Evolutionary conservation across 1,140 invertebrate species (phyloP).

Genomic region (Cyclina sinensis): DNA sequence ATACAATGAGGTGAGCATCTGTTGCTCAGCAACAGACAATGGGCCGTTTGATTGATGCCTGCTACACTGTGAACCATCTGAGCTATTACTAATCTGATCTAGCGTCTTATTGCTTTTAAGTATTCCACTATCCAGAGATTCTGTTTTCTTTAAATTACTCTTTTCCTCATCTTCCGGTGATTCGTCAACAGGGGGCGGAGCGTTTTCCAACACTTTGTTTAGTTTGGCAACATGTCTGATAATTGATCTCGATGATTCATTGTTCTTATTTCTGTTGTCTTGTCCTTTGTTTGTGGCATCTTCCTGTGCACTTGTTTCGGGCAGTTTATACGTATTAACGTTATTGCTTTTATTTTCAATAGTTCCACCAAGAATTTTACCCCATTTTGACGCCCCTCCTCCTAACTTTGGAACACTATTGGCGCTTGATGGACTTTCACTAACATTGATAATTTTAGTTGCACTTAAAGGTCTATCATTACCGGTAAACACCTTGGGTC

Average conservation of each 20-base stretch:
- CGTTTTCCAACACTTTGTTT: conserved; percentile 85
- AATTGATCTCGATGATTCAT: conserved; percentile 66
- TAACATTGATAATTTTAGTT: conserved; percentile 79
- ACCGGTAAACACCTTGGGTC: conserved; percentile 51
- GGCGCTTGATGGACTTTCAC: conserved; percentile 70
- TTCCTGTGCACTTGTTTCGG: conserved; percentile 88
- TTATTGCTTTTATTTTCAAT: conserved; percentile 73
- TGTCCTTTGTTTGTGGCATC: conserved; percentile 89
- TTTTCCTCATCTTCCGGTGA: conserved; percentile 89
- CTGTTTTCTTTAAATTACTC: conserved; percentile 79
- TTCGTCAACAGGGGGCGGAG: conserved; percentile 95
- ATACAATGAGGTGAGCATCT: conserved; percentile 94
- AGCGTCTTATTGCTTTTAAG: conserved; percentile 79
- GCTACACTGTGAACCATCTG: conserved; percentile 49
- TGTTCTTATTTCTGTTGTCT: conserved; percentile 78
- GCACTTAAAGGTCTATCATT: conserved; percentile 69
- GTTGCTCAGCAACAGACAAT: conserved; percentile 88
- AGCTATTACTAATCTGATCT: conserved; percentile 77
- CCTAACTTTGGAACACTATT: conserved; percentile 68
- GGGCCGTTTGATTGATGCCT: conserved; percentile 63
- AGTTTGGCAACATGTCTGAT: conserved; percentile 79
- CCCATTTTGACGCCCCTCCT: conserved; percentile 89
- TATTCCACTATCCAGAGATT: conserved; percentile 82
- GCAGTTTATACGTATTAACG: conserved; percentile 71
- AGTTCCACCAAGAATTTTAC: conserved; percentile 91